Conservation (phyloP, 2,113 vertebrate species). For the Sciurus niger region DNA sequence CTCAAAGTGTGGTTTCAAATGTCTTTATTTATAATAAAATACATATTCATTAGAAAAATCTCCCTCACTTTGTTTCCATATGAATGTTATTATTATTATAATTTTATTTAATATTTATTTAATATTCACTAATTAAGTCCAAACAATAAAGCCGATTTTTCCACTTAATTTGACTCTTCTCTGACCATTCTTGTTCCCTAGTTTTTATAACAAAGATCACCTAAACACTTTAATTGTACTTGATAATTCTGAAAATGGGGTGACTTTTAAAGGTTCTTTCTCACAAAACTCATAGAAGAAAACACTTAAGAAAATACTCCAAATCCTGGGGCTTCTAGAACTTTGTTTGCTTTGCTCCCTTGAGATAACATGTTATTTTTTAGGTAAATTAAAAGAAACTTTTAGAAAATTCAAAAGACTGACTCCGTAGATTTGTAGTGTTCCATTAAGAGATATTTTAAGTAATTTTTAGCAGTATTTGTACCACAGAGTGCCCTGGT, state of each 20-base stretch:
- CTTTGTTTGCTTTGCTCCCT: not conserved
- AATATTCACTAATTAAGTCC: not conserved
- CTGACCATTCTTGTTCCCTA: not conserved
- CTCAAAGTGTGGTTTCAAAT: not conserved
- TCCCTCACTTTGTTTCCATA: not conserved
- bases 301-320: not conserved
- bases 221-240: not conserved
- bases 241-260: slow-evolving; percentile 20
- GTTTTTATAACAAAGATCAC: not conserved
- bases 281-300: slow-evolving; percentile 7
- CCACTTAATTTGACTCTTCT: not conserved
- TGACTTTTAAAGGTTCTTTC: not conserved
- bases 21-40: slow-evolving; percentile 51
- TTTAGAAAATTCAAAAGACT: not conserved
- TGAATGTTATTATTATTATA: not conserved
- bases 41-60: slow-evolving; percentile 18
- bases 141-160: not conserved
- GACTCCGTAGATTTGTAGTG: not conserved
- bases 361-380: slow-evolving; percentile 3
- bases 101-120: slow-evolving; percentile 54
- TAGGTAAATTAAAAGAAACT: slow-evolving; percentile 54
- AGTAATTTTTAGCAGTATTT: slow-evolving; percentile 37
- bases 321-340: not conserved
- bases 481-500: not conserved
- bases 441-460: slow-evolving; percentile 58